A percentile compares a stretch with the other conserved stretches of the same genome.
These are phyloP conservation scores for Lithophane semibrunnea DNA, from an alignment of 2,888 invertebrate species.

Conservation along the genomic window DNA sequence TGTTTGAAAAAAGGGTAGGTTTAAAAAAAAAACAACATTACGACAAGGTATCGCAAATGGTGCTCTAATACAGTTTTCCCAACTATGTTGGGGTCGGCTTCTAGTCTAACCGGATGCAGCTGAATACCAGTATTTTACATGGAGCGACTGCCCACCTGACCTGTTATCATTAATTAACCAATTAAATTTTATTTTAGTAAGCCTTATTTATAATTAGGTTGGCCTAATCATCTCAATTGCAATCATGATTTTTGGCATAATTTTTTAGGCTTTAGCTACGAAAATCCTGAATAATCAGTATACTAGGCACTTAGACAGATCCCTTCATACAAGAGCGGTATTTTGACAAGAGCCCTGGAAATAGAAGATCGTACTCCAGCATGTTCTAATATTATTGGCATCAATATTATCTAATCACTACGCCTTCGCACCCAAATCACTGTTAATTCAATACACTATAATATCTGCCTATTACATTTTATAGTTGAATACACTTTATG, in stretches of 20 bases:
- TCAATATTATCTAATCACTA: not conserved
- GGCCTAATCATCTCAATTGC: not conserved
- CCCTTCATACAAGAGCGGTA: not conserved
- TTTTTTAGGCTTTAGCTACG: not conserved
- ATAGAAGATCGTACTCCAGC: not conserved
- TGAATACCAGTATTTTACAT: too few relatives aligned
- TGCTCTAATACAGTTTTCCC: not conserved
- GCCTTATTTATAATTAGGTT: not conserved
- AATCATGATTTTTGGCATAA: not conserved
- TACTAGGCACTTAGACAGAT: not conserved
- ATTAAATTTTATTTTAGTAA: not conserved
- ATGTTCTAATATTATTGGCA: not conserved
- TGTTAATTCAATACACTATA: conserved; percentile 4
- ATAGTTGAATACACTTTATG: conserved; percentile 5
- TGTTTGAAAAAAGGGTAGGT: not conserved
- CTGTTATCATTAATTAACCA: not conserved
- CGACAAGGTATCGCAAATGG: too few relatives aligned
- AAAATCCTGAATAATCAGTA: too few relatives aligned
- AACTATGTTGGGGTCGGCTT: too few relatives aligned
- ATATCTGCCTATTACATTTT: not conserved
- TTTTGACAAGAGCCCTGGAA: not conserved
- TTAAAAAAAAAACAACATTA: not conserved
- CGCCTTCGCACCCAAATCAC: not conserved
- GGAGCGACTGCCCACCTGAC: too few relatives aligned
- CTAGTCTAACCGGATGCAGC: too few relatives aligned